These are phyloP conservation scores for Polydrusus cervinus DNA, from an alignment of 2,888 invertebrate species.

Conservation along the genomic window DNA sequence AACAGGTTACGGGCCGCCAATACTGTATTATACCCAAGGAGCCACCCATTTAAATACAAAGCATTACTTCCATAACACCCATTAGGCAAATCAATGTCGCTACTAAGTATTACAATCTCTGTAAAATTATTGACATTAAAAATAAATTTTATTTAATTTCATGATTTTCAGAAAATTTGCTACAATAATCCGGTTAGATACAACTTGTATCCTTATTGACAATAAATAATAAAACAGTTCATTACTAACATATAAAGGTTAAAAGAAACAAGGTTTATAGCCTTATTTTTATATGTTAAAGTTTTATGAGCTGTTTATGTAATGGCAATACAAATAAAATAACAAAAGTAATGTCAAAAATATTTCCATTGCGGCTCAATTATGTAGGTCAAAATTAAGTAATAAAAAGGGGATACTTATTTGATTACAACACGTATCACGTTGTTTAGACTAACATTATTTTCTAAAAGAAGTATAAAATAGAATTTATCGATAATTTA, in stretches of 20 bases:
- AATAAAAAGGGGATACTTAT: conserved; percentile 3
- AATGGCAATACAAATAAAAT: conserved; percentile 5
- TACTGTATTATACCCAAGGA: no score
- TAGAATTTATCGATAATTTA: background rate
- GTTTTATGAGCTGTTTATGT: conserved; percentile 16
- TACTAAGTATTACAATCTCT: no score
- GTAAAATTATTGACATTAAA: no score
- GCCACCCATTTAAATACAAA: no score
- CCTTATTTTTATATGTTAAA: conserved; percentile 15
- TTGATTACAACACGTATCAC: background rate
- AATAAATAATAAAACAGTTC: conserved; percentile 4
- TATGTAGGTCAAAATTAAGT: conserved; percentile 7
- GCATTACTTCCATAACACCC: no score
- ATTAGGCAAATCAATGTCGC: no score
- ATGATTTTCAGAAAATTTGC: no score
- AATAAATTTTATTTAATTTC: no score
- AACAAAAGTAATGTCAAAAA: conserved; percentile 8
- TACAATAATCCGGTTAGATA: no score
- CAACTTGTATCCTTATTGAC: background rate
- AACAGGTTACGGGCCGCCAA: no score
- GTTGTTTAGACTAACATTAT: background rate
- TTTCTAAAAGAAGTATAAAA: background rate
- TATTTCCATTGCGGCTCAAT: conserved; percentile 8
- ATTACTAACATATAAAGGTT: conserved; percentile 13
- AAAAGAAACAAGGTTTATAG: conserved; percentile 20